A percentile compares a stretch with the other conserved stretches of the same genome.
Conservation (phyloP, 2,797 vertebrate species). For the Premnoplex brunnescens region DNA sequence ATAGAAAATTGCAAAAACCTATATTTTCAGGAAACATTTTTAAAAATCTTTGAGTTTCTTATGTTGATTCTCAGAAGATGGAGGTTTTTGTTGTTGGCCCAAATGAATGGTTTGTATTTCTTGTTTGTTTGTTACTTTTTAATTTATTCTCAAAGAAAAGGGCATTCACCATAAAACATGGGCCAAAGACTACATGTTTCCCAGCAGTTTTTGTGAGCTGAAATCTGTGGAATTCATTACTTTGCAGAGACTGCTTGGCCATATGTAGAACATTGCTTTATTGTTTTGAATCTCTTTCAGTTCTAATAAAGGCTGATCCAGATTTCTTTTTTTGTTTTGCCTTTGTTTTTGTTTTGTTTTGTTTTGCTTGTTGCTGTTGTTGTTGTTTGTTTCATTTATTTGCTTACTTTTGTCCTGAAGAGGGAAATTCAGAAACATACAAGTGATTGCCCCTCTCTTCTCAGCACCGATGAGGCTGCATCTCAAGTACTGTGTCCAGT, state of each 20-base stretch:
- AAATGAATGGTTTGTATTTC: conserved; percentile 51
- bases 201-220: not conserved
- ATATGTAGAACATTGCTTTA: not conserved
- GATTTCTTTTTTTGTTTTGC: not conserved
- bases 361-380: not conserved
- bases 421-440: not conserved
- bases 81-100: conserved; percentile 58
- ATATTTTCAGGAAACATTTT: not conserved
- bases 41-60: not conserved
- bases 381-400: not conserved
- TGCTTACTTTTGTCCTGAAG: not conserved
- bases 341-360: not conserved
- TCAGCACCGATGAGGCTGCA: not conserved
- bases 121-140: conserved; percentile 16
- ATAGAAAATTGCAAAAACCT: not conserved
- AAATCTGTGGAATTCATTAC: not conserved
- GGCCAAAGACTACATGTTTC: conserved; percentile 36
- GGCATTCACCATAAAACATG: conserved; percentile 62
- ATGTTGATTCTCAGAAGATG: conserved; percentile 56
- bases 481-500: rapidly evolving
- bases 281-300: not conserved
- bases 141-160: conserved; percentile 72
- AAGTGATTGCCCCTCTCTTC: too few relatives aligned
- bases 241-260: not conserved
- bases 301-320: not conserved